Percentiles rank a stretch among this genome's conserved stretches.
phyloP scores from a whole-genome alignment of 2,888 invertebrate species.

The Alviniconcha strummeri region DNA sequence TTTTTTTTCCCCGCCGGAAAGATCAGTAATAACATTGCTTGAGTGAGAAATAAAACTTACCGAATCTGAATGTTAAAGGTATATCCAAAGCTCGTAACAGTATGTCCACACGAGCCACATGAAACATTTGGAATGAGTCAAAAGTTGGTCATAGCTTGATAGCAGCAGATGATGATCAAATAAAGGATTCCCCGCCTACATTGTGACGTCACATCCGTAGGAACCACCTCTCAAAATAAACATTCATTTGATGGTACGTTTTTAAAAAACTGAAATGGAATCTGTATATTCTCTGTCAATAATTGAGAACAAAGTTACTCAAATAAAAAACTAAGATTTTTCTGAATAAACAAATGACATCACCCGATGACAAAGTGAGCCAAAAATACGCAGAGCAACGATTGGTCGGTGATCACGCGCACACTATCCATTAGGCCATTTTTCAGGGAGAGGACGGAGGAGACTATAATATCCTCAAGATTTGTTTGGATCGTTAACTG shows the following conservation, averaged over 20 bases:
- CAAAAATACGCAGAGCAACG: neutral
- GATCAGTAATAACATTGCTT: no score
- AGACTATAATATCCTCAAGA: neutral
- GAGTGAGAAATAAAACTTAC: no score
- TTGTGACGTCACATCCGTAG: conserved; percentile 58
- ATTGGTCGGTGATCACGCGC: conserved; percentile 11
- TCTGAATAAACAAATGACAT: neutral
- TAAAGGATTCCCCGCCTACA: conserved; percentile 64
- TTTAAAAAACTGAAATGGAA: neutral
- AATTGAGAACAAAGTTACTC: no score
- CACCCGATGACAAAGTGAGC: conserved; percentile 9
- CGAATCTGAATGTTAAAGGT: no score
- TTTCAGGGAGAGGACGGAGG: conserved; percentile 22
- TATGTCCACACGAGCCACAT: neutral
- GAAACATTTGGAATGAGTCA: conserved; percentile 21
- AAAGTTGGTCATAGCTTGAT: conserved; percentile 29
- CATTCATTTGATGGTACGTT: no score
- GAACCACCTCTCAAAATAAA: conserved; percentile 39
- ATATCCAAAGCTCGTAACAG: no score
- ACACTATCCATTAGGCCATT: neutral
- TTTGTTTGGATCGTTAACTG: conserved; percentile 12
- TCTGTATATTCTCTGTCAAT: no score
- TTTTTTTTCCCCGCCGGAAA: neutral
- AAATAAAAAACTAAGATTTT: no score
- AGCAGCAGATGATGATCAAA: conserved; percentile 44